phyloP scores from a whole-genome alignment of 2,888 invertebrate species.

The Nomada ruficornis region DNA sequence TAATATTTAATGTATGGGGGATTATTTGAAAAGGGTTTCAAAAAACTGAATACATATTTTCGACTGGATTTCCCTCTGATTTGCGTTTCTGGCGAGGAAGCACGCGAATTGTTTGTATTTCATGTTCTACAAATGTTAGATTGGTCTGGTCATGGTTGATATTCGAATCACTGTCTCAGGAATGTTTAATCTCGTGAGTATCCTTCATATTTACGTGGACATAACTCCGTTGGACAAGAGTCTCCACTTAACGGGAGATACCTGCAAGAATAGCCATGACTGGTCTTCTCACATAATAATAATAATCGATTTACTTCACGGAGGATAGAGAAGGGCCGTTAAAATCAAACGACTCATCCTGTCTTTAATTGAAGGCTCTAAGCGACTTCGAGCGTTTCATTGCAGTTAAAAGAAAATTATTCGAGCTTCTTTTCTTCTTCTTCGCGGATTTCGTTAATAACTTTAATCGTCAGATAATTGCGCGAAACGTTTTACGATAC shows the following conservation, averaged over 20 bases:
- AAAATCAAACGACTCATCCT: constrained; percentile 22
- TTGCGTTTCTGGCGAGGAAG: not conserved
- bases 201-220: constrained; percentile 16
- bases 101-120: not conserved
- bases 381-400: not conserved
- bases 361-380: not conserved
- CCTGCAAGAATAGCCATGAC: not conserved
- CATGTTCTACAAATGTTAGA: not conserved
- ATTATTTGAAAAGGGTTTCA: no score
- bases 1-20: no score
- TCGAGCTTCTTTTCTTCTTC: not conserved
- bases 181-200: no score
- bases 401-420: not conserved
- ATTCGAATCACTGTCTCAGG: not conserved
- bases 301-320: constrained; percentile 12
- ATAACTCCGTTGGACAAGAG: constrained; percentile 20
- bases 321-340: not conserved
- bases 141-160: not conserved
- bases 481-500: not conserved
- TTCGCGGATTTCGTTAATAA: not conserved
- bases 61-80: no score
- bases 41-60: no score
- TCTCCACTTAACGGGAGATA: constrained; percentile 22
- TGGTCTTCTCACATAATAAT: constrained; percentile 9
- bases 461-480: not conserved